Conservation (phyloP, 2,888 invertebrate genomes). For the Rhamnusium bicolor region DNA sequence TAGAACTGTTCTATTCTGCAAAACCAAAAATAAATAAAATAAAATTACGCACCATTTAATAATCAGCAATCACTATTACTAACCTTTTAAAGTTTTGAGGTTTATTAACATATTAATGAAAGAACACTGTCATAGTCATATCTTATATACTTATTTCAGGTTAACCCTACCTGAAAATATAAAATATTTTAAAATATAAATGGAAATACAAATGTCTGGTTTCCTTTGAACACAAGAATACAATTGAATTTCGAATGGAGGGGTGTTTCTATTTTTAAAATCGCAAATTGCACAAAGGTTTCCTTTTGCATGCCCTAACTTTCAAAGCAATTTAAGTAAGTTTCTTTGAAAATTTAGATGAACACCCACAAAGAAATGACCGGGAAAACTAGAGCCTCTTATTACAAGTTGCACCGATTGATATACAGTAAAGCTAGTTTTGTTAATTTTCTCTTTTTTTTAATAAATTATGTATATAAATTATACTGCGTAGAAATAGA, state of each 20-base stretch:
- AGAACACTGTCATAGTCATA: too few relatives aligned
- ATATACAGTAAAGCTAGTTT: too few relatives aligned
- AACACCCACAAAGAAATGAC: background rate
- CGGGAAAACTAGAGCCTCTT: background rate
- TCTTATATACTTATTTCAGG: background rate
- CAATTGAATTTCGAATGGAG: conserved; percentile 8
- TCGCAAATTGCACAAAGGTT: conserved; percentile 25
- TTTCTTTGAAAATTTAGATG: conserved; percentile 15
- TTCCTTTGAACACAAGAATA: conserved; percentile 12
- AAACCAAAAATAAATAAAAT: too few relatives aligned
- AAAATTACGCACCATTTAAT: too few relatives aligned
- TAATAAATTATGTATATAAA: too few relatives aligned
- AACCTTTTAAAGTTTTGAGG: too few relatives aligned
- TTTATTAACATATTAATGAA: too few relatives aligned
- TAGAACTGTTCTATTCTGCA: too few relatives aligned
- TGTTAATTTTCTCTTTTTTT: too few relatives aligned
- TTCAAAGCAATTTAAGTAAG: conserved; percentile 12
- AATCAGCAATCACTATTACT: too few relatives aligned
- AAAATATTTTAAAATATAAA: background rate
- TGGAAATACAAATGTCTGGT: background rate
- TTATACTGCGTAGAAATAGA: too few relatives aligned
- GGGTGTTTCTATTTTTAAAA: conserved; percentile 14
- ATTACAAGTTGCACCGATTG: too few relatives aligned
- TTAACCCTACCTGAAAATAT: background rate
- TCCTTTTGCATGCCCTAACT: conserved; percentile 18